Percentiles rank a stretch among this genome's conserved stretches.
Conservation (phyloP, 2,888 invertebrate species). For the Druceiella hillmani region DNA sequence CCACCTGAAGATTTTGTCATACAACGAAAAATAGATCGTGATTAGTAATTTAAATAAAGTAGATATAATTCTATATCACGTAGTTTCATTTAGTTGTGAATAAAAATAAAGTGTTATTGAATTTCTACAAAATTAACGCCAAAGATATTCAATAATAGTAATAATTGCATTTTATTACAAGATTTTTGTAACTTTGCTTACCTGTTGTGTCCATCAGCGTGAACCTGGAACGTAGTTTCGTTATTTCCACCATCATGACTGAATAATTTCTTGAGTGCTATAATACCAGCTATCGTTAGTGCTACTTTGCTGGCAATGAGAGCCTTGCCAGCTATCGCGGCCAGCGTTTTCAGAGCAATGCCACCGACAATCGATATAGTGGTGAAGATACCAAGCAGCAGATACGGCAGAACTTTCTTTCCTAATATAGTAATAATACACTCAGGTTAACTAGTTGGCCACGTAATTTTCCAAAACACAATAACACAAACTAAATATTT, state of each 20-base stretch:
- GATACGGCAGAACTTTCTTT: constrained; percentile 53
- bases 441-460: no score
- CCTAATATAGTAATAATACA: no score
- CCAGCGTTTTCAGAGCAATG: constrained; percentile 62
- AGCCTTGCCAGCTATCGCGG: constrained; percentile 66
- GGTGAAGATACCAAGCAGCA: constrained; percentile 56
- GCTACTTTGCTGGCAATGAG: constrained; percentile 69
- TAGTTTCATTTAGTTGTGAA: no score
- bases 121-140: background rate
- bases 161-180: background rate
- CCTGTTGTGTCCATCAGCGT: constrained; percentile 63
- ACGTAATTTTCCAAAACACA: no score
- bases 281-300: constrained; percentile 64
- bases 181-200: constrained; percentile 18
- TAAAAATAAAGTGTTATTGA: no score
- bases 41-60: no score
- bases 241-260: constrained; percentile 58
- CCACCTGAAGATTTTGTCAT: no score
- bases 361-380: constrained; percentile 66
- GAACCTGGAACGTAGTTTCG: constrained; percentile 63
- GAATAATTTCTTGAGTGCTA: constrained; percentile 67
- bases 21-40: no score
- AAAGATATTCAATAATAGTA: background rate
- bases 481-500: no score
- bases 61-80: no score